Evolutionary conservation across 23 tunicate genomes (phyloP), one percentile per base, ranked within the genome.

Genomic region (Oikopleura dioica): DNA sequence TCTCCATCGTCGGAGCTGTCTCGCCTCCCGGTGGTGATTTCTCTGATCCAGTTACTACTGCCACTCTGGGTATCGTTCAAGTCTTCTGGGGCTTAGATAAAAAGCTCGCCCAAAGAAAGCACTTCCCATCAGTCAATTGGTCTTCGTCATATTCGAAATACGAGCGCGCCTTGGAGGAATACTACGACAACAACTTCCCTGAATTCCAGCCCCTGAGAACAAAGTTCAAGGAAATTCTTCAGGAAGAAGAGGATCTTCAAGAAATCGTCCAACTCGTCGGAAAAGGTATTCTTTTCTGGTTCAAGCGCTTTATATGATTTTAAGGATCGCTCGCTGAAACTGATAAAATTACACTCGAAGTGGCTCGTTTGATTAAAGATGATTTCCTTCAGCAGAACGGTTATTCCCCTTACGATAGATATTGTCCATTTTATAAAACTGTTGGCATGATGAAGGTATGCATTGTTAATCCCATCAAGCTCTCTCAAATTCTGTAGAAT

Each of bases 1-100:
- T 91, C 0, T 91, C 97, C 12, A 79, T 91, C 51, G 97, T 91
- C 16, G 97, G 97, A 80, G 97, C 97, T 78, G 97, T 91, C 38
- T 91, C 97, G 38, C 97, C 97, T 44, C 97, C 97, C 63, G 97
- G 97, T 85, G 97, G 97, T 80, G 97, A 91, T 78, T 91, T 91
- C 79, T 91, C 97, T 35, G 97, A 91, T 75, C 97, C 97, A 1
- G 97, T 91, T 35, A 91, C 97, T 33, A 84, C 97, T 12, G 97
- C 97, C 38, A 91, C 97, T 35, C 84, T 91, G 32, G 97, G 97
- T 76, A 91, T 91, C 38, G 97, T 91, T 28, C 97, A 91, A 82
- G 97, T 91, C 16, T 91, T 91, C 76, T 91, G 97, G 97, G 97
- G 97, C 29, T 78, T 91, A 76, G 97, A 91, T 75, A 91, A 91